phyloP scores from a whole-genome alignment of 1,140 invertebrate species.

The Muscidifurax raptorellus region DNA sequence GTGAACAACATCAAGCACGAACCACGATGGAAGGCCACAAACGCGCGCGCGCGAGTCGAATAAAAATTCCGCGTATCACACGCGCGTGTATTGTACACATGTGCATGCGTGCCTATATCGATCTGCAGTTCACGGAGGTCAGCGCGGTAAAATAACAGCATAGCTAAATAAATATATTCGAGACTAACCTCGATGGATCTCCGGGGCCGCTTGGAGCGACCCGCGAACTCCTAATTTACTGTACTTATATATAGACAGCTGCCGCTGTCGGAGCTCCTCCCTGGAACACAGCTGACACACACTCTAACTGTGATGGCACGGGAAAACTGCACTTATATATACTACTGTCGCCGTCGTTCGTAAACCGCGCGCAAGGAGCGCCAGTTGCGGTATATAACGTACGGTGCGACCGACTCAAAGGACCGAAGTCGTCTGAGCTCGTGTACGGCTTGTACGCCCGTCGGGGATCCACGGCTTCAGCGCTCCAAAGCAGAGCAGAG shows the following conservation, averaged over 20 bases:
- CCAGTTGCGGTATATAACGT: background rate
- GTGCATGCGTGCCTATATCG: background rate
- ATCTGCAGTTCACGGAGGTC: background rate
- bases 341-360: background rate
- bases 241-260: background rate
- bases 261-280: background rate
- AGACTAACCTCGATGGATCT: constrained; percentile 34
- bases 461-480: too few relatives aligned
- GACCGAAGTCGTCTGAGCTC: constrained; percentile 32
- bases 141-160: background rate
- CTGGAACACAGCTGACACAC: background rate
- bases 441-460: too few relatives aligned
- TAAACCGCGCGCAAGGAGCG: background rate
- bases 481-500: too few relatives aligned
- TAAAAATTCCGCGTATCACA: background rate
- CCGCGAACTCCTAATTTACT: background rate
- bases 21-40: background rate
- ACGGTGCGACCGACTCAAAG: background rate
- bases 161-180: background rate
- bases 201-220: constrained; percentile 10
- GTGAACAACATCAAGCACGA: background rate
- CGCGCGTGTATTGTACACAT: background rate
- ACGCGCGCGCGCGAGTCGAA: background rate
- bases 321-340: background rate
- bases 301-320: background rate